These are phyloP conservation scores for Nomada hirtipes DNA, from an alignment of 2,888 invertebrate species.

Conservation along the genomic window DNA sequence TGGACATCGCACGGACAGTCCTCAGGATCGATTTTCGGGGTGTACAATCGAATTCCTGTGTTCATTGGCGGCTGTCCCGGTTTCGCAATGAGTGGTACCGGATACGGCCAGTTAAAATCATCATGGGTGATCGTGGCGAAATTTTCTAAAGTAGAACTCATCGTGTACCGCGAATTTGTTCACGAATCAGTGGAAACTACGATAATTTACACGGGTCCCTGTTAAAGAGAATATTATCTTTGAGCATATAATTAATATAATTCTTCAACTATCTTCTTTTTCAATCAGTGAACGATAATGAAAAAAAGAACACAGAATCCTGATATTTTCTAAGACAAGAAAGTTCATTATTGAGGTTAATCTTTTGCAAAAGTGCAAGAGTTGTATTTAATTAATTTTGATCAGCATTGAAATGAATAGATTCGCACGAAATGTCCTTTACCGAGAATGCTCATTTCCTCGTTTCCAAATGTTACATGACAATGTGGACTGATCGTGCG, in stretches of 20 bases:
- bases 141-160: slow-evolving; percentile 81
- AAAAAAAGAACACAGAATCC: neutral
- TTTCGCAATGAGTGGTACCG: slow-evolving; percentile 86
- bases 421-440: slow-evolving; percentile 4
- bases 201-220: slow-evolving; percentile 30
- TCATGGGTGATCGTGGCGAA: slow-evolving; percentile 85
- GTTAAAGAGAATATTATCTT: neutral
- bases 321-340: too few relatives aligned
- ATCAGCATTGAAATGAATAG: neutral
- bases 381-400: neutral
- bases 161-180: slow-evolving; percentile 51
- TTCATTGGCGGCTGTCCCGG: slow-evolving; percentile 87
- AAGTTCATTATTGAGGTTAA: neutral
- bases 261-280: neutral
- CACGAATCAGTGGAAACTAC: neutral
- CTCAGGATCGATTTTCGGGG: slow-evolving; percentile 86
- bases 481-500: slow-evolving; percentile 16
- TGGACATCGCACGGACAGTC: slow-evolving; percentile 89
- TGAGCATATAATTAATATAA: neutral
- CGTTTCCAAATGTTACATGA: slow-evolving; percentile 46
- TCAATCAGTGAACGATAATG: too few relatives aligned
- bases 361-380: neutral
- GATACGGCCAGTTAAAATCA: slow-evolving; percentile 87
- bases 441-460: slow-evolving; percentile 55
- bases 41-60: slow-evolving; percentile 84